Conservation (phyloP, 2,113 vertebrate genomes). For the Sprattus sprattus region DNA sequence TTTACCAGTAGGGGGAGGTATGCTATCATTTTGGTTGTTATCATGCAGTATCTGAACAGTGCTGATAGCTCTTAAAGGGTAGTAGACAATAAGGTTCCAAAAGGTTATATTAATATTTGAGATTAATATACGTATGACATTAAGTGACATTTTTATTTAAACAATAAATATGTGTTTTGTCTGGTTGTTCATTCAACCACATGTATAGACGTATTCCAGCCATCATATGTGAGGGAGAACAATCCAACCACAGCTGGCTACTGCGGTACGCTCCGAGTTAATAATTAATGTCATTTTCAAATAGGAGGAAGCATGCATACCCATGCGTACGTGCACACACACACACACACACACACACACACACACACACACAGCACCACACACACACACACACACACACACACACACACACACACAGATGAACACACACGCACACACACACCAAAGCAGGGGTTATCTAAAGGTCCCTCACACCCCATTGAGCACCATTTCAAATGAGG, state of each 20-base stretch:
- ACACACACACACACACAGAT: constrained; percentile 43
- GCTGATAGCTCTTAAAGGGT: background rate
- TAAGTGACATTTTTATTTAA: background rate
- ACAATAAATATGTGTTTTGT: background rate
- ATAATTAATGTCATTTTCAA: constrained; percentile 58
- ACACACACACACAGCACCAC: constrained; percentile 38
- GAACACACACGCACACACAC: constrained; percentile 35
- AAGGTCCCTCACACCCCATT: constrained; percentile 68
- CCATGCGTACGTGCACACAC: constrained; percentile 16
- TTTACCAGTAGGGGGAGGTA: constrained; percentile 50
- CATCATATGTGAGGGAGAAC: background rate
- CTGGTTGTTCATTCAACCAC: background rate
- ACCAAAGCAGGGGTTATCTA: constrained; percentile 62
- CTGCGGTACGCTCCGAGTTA: constrained; percentile 41
- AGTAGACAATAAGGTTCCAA: background rate
- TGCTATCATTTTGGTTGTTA: constrained; percentile 1
- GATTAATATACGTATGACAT: background rate
- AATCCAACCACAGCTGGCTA: constrained; percentile 25
- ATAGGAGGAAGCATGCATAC: constrained; percentile 30
- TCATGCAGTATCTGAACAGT: background rate
- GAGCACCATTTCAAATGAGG: constrained; percentile 62
- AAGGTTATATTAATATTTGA: background rate
- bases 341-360: constrained; percentile 32
- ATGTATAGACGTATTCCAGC: background rate
- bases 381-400: background rate